Conservation (phyloP, 2,113 vertebrate species). For the Anguilla japonica region DNA sequence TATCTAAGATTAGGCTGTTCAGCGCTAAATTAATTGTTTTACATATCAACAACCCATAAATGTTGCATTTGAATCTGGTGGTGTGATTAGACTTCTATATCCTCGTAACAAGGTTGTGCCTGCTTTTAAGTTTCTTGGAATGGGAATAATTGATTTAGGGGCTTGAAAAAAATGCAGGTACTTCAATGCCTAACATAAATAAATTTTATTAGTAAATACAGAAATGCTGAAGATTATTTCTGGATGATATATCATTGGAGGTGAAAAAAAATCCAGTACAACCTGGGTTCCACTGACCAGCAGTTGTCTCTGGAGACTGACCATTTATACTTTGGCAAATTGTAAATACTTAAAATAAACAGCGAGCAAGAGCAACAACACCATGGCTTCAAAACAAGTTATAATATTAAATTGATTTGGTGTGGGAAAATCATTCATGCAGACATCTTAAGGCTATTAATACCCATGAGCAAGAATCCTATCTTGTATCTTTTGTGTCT, state of each 20-base stretch:
- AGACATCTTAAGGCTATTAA: neutral
- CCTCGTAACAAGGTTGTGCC: neutral
- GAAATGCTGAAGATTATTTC: neutral
- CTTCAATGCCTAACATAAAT: neutral
- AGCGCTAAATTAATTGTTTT: neutral
- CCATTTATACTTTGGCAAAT: neutral
- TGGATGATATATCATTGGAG: neutral
- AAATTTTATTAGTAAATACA: neutral
- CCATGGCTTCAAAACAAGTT: neutral
- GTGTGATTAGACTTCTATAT: no score
- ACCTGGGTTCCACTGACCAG: neutral
- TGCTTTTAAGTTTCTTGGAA: neutral
- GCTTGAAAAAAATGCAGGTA: neutral
- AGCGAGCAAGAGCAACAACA: no score
- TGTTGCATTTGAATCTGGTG: neutral
- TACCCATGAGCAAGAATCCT: neutral
- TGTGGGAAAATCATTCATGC: neutral
- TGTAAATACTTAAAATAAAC: no score
- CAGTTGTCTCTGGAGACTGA: neutral
- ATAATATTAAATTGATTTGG: neutral
- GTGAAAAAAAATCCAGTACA: neutral
- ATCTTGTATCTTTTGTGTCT: neutral
- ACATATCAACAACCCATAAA: neutral
- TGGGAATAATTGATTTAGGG: neutral
- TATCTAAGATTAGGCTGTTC: neutral